Evolutionary conservation across 2,797 vertebrate species (phyloP), one percentile per base, ranked within the genome.

Genomic region (Gadopsis bispinosus): DNA sequence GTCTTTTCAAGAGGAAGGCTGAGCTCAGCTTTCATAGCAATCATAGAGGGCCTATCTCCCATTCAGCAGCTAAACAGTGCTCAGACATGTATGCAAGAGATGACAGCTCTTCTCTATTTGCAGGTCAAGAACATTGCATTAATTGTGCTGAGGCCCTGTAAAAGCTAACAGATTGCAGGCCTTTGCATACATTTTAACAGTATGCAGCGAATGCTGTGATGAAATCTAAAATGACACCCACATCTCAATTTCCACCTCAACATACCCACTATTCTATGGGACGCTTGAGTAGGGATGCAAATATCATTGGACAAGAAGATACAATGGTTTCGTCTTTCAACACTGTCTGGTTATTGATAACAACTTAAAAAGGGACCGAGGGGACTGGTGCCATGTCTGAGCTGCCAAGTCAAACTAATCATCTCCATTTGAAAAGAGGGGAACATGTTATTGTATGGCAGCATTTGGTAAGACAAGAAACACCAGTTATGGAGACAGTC

Each of bases 21-120:
- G 80, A 92, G 90, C 92, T 94, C 91, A 85, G 84, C 88, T 94
- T 95, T 94, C 93, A 93, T 47, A 72, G 87, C 86, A 87, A 87
- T 91, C 88, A 88, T 70, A 83, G 73, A 87, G 74, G 77, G 67
- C 77, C 86, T 72, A 82, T 87, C 86, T 90, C 62, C 84, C 69
- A 90, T 92, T 94, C 88, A 92, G 73, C 60, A 75, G 77, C 73
- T 54, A 81, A 87, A 86, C 74, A 86, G 77, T 63, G 76, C 76
- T 86, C 84, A 79, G 83, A 81, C 79, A 82, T 89, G 83, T 87
- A 83, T 83, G 83, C 74, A 79, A 1, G 79, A 88, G 89, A 91
- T 90, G 90, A 92, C 90, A 93, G 89, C 85, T 85, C 80, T 59
- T 73, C 65, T 83, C 87, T 82, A 53, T 88, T 83, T 85, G 66